Evolutionary conservation across 2,888 invertebrate genomes (phyloP), one percentile per base, ranked within the genome.

Genomic region (Brenthis hecate): DNA sequence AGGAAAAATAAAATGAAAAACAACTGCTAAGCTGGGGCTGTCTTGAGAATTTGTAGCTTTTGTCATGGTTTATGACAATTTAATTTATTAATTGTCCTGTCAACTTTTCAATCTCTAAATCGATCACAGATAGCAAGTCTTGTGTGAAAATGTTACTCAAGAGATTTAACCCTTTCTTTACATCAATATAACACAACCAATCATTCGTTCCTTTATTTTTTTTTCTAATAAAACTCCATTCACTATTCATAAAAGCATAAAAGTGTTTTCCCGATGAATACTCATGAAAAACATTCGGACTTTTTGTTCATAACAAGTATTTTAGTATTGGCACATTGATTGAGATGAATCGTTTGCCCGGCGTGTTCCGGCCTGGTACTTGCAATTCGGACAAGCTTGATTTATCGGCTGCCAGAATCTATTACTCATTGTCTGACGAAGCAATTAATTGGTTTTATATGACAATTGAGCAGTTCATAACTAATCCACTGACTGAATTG

Each of bases 371-470:
- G 36, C 14, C 19, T 11, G 50, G 48, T 43, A 50, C 16, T 65
- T 11, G 13, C 28, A 28, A 50, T 51, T 57, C 19, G 57, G 23
- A 51, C 51, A 36, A 53, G 51, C 19, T 51, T 65, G 57, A 57
- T 65, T 56, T 65, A 65, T 56, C 56, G 65, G 56, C 19, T 56
- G 16, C 19, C 48, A 2, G 28, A 56, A 65, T 65, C 65, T 56
- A 65, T 65, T 56, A 36, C 56, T 56, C 65, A 50, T 65, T 56
- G 48, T 56, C 32, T 13, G 36, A 36, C 50, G 13, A 16, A 6
- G 13, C 36, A 32, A 51, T 62, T 62, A 62, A 62, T 62, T 62
- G 62, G 54, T 53, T 62, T 62, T 62, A 54, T 62, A 62, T 62
- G 50, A 60, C 60, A 60, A 60, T 32, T n/a, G 16, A 60, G 16